Evolutionary conservation across 2,113 vertebrate species (phyloP).

Genomic region (Petromus typicus): DNA sequence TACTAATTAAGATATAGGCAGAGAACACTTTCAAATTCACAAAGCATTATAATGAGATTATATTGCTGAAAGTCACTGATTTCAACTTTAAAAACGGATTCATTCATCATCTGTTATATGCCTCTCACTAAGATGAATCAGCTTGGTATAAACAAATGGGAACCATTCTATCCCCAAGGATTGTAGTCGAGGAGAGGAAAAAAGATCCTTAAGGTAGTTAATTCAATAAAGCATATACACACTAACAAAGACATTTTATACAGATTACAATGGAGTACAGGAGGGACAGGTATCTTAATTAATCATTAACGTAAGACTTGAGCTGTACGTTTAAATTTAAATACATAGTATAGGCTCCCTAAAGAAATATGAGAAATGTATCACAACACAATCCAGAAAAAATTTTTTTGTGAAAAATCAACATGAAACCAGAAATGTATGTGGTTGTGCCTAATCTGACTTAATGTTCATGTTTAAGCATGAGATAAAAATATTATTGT

Average conservation of each 20-base stretch:
- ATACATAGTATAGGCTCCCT: neutral
- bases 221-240: neutral
- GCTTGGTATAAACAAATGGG: neutral
- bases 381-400: neutral
- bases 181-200: neutral
- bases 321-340: neutral
- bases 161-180: neutral
- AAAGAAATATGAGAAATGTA: neutral
- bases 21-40: neutral
- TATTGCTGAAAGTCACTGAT: neutral
- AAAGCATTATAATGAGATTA: neutral
- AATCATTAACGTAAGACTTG: constrained; percentile 3
- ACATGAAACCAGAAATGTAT: neutral
- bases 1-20: neutral
- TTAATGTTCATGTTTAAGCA: neutral
- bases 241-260: neutral
- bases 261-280: neutral
- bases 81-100: neutral
- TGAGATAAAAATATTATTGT: neutral
- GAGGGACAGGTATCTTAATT: neutral
- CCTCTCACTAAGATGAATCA: neutral
- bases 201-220: neutral
- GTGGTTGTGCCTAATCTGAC: neutral
- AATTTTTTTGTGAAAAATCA: neutral
- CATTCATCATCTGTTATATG: neutral